Conservation (phyloP, 2,888 invertebrate genomes). For the Drosophila yooni region DNA sequence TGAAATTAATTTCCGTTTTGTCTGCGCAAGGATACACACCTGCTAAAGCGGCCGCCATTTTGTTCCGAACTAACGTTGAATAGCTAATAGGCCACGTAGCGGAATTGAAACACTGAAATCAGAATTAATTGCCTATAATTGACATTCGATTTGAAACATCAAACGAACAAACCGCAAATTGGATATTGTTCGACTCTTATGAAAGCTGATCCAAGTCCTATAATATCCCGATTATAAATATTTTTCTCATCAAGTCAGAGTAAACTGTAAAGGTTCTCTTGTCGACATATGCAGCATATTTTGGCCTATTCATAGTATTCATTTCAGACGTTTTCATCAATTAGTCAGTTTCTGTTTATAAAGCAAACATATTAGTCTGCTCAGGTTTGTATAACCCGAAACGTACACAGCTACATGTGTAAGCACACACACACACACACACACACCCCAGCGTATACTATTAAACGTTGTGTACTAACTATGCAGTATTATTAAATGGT, state of each 20-base stretch:
- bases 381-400: conserved; percentile 18
- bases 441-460: neutral
- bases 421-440: conserved; percentile 3
- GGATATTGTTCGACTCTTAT: conserved; percentile 58
- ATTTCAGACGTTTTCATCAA: conserved; percentile 16
- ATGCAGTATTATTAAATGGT: conserved; percentile 33
- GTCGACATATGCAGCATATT: neutral
- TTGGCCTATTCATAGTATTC: neutral
- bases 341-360: conserved; percentile 30
- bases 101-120: conserved; percentile 68
- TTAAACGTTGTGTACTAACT: neutral
- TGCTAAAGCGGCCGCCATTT: conserved; percentile 25
- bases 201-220: neutral
- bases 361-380: conserved; percentile 54
- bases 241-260: neutral
- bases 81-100: conserved; percentile 50
- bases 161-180: conserved; percentile 58
- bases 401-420: neutral
- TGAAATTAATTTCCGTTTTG: conserved; percentile 74
- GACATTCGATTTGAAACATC: conserved; percentile 63
- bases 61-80: conserved; percentile 31
- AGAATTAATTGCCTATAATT: conserved; percentile 74
- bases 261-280: neutral
- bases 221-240: neutral
- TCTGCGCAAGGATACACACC: conserved; percentile 10